These are phyloP conservation scores for Plecturocebus donacophilus DNA, from an alignment of 2,113 vertebrate genomes.

Conservation along the genomic window DNA sequence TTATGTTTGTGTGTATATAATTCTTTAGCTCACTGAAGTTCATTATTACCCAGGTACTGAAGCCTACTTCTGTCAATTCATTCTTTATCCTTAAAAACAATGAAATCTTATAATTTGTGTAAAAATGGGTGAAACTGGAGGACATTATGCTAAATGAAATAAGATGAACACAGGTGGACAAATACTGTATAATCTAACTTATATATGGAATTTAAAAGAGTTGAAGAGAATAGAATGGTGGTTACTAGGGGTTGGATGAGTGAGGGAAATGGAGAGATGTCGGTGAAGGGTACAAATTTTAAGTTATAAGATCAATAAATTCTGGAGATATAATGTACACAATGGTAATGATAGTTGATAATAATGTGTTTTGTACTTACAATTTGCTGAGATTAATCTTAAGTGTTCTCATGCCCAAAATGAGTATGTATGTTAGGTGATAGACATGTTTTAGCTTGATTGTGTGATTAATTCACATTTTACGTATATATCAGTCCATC, in stretches of 20 bases:
- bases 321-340: background rate
- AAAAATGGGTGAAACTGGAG: background rate
- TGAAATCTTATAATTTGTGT: background rate
- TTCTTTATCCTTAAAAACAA: background rate
- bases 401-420: background rate
- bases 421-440: background rate
- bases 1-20: too few species aligned
- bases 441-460: background rate
- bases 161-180: background rate
- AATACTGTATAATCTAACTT: background rate
- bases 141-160: background rate
- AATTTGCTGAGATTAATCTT: background rate
- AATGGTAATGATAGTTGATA: background rate
- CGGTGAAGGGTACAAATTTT: background rate
- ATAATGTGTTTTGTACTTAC: background rate
- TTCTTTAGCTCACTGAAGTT: too few species aligned
- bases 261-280: background rate
- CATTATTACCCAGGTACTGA: too few species aligned
- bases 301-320: background rate
- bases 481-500: background rate
- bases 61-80: background rate
- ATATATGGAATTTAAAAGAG: background rate
- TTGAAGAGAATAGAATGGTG: background rate
- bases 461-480: background rate
- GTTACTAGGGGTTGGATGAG: background rate